phyloP scores from a whole-genome alignment of 2,797 vertebrate genomes.

The Poecilia gillii region DNA sequence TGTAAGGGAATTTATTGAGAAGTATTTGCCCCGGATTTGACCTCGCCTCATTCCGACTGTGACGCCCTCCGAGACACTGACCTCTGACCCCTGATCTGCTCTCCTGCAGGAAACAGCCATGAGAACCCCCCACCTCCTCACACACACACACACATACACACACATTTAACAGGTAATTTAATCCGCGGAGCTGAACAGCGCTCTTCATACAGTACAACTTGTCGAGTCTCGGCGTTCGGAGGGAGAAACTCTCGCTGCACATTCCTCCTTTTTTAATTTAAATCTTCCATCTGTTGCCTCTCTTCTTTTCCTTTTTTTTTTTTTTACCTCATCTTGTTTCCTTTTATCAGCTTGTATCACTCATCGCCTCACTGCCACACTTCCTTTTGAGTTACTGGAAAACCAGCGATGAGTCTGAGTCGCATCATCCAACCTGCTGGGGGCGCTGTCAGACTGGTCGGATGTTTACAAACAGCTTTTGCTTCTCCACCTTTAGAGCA shows the following conservation, averaged over 20 bases:
- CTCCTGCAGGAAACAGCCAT: slow-evolving; percentile 87
- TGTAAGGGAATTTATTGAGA: slow-evolving; percentile 97
- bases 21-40: slow-evolving; percentile 94
- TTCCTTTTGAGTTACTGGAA: slow-evolving; percentile 19
- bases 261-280: slow-evolving; percentile 65
- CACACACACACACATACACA: slow-evolving; percentile 37
- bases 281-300: slow-evolving; percentile 30
- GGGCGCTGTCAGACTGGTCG: slow-evolving; percentile 4
- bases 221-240: slow-evolving; percentile 50
- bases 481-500: neutral
- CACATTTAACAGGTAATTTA: slow-evolving; percentile 34
- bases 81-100: slow-evolving; percentile 81
- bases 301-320: neutral
- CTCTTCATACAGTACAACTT: slow-evolving; percentile 19
- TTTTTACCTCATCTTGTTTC: slow-evolving; percentile 36
- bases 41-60: slow-evolving; percentile 80
- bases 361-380: slow-evolving; percentile 2
- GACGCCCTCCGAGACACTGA: slow-evolving; percentile 65
- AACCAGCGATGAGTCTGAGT: slow-evolving; percentile 5
- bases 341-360: slow-evolving; percentile 1
- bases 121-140: slow-evolving; percentile 59
- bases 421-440: neutral
- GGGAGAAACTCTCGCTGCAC: slow-evolving; percentile 66
- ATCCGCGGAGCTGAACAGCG: slow-evolving; percentile 39
- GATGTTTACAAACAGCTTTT: neutral